phyloP scores from a whole-genome alignment of 2,113 vertebrate genomes.

The Ophthalmolycus amberensis region DNA sequence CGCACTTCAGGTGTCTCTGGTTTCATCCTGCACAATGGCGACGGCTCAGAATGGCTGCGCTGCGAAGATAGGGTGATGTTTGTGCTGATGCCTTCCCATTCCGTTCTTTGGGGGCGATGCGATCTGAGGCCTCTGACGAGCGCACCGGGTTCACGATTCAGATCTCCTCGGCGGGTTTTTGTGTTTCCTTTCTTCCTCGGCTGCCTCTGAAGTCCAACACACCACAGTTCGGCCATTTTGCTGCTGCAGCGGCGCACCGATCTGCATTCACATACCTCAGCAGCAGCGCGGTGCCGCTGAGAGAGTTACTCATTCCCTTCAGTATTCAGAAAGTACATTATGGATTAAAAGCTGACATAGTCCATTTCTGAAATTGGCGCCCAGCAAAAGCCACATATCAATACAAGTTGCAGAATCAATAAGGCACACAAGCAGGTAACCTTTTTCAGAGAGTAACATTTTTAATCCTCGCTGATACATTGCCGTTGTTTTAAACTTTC shows the following conservation, averaged over 20 bases:
- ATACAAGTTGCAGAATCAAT: conserved; percentile 50
- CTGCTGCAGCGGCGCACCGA: conserved; percentile 44
- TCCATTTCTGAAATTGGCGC: conserved; percentile 6
- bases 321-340: neutral
- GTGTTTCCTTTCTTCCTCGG: conserved; percentile 13
- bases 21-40: conserved; percentile 27
- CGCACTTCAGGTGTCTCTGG: neutral
- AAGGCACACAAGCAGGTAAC: conserved; percentile 37
- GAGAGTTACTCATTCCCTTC: conserved; percentile 4
- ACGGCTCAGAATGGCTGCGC: conserved; percentile 24
- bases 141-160: neutral
- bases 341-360: conserved; percentile 22
- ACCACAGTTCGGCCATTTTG: conserved; percentile 23
- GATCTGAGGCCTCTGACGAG: conserved; percentile 33
- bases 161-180: conserved; percentile 19
- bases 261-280: conserved; percentile 29
- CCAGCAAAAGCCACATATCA: conserved; percentile 31
- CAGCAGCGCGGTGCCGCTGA: neutral
- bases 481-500: conserved; percentile 8
- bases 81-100: conserved; percentile 24
- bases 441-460: conserved; percentile 36
- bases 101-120: neutral
- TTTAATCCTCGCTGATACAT: conserved; percentile 2
- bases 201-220: conserved; percentile 23
- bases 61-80: conserved; percentile 11